phyloP scores from a whole-genome alignment of 2,888 invertebrate genomes.

The Mythimna albipuncta region DNA sequence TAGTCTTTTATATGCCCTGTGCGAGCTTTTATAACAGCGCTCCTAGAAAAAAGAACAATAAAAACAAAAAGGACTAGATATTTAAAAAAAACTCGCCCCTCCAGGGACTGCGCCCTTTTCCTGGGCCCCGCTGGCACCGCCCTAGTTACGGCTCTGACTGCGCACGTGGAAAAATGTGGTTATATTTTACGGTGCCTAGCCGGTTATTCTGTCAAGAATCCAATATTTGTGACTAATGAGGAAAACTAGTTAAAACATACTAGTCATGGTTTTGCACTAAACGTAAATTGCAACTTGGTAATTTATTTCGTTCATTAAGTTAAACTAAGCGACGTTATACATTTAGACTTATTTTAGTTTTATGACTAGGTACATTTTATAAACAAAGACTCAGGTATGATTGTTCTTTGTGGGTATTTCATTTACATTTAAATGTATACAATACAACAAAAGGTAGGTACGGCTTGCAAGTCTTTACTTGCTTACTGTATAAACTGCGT shows the following conservation, averaged over 20 bases:
- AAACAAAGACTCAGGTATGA: background rate
- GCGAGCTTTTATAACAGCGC: too few species aligned
- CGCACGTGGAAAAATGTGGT: slow-evolving; percentile 1
- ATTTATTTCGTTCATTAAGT: background rate
- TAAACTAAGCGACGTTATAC: background rate
- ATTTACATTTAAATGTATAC: background rate
- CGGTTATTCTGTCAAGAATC: slow-evolving; percentile 21
- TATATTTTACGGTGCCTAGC: slow-evolving; percentile 7
- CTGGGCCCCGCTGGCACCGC: too few species aligned
- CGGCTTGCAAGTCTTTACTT: background rate
- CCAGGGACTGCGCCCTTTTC: too few species aligned
- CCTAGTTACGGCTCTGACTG: too few species aligned
- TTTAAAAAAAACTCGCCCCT: too few species aligned
- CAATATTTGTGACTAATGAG: slow-evolving; percentile 19
- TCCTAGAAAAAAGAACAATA: too few species aligned
- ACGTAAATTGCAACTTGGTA: background rate
- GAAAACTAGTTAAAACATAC: slow-evolving; percentile 10
- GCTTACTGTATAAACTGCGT: slow-evolving; percentile 5
- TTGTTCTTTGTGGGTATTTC: background rate
- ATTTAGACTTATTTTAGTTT: background rate
- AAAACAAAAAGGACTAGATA: too few species aligned
- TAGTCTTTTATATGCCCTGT: too few species aligned
- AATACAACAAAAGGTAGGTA: background rate
- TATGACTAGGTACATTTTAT: background rate
- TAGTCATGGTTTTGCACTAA: background rate